Evolutionary conservation across 1,140 invertebrate species (phyloP).

Genomic region (Polypedilum vanderplanki): DNA sequence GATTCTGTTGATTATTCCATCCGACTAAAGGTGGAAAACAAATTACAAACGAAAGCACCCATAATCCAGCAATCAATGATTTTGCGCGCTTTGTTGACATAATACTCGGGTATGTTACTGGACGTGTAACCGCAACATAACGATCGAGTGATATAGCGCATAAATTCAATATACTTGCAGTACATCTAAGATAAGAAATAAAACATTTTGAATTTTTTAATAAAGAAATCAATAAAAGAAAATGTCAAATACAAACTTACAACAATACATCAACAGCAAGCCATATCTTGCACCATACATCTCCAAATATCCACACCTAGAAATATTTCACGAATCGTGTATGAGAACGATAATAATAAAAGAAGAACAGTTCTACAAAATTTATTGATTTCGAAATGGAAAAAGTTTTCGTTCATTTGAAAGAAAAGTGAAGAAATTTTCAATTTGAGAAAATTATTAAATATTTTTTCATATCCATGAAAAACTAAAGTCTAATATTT

Average conservation of each 20-base stretch:
- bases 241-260: no score
- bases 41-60: constrained; percentile 92
- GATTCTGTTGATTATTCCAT: constrained; percentile 77
- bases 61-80: constrained; percentile 79
- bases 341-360: neutral
- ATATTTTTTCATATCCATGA: no score
- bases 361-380: no score
- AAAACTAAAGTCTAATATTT: no score
- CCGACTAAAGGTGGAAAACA: constrained; percentile 94
- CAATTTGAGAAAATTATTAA: no score
- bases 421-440: no score
- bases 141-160: constrained; percentile 87
- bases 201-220: constrained; percentile 4
- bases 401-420: no score
- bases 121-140: constrained; percentile 90
- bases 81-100: constrained; percentile 86
- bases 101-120: constrained; percentile 86
- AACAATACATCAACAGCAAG: constrained; percentile 93
- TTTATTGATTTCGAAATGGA: no score
- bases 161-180: constrained; percentile 89
- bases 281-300: constrained; percentile 88
- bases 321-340: no score
- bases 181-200: constrained; percentile 53
- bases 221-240: neutral
- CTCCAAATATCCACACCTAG: constrained; percentile 82